Percentiles rank a stretch among this genome's conserved stretches.
These are phyloP conservation scores for Campaea margaritaria DNA, from an alignment of 2,888 invertebrate species.

Conservation along the genomic window DNA sequence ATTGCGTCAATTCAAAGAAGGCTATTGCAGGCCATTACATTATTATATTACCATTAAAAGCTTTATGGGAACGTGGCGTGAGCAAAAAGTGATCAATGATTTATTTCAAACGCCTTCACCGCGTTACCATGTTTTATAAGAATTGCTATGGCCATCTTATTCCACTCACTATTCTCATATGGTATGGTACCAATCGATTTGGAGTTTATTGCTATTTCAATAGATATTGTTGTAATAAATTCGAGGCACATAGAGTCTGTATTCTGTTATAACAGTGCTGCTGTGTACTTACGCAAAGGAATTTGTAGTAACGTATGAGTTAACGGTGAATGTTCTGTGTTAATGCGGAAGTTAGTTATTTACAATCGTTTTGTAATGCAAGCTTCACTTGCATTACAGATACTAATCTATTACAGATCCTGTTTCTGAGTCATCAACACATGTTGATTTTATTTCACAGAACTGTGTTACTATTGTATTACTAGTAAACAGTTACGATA, in stretches of 20 bases:
- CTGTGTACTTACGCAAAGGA: background rate
- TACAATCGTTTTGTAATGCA: background rate
- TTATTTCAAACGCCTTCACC: background rate
- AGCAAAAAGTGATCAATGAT: conserved; percentile 15
- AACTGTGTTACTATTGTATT: background rate
- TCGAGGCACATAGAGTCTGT: background rate
- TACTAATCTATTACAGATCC: background rate
- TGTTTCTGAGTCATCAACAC: background rate
- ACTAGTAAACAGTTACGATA: conserved; percentile 3
- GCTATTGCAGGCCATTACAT: conserved; percentile 42
- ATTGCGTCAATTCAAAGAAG: conserved; percentile 46
- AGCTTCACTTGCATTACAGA: background rate
- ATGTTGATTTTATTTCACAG: background rate
- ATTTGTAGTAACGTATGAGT: background rate
- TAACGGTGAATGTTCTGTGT: conserved; percentile 2
- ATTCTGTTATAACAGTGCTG: background rate
- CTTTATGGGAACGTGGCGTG: conserved; percentile 25
- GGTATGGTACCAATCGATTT: background rate
- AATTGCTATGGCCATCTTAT: background rate
- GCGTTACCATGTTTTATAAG: conserved; percentile 1
- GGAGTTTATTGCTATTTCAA: conserved; percentile 6
- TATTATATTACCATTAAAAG: conserved; percentile 41
- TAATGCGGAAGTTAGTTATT: conserved; percentile 4
- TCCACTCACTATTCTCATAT: background rate
- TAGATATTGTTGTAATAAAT: conserved; percentile 3